Evolutionary conservation across 2,888 invertebrate species (phyloP), one percentile per base, ranked within the genome.

Genomic region (Leistus spinibarbis): DNA sequence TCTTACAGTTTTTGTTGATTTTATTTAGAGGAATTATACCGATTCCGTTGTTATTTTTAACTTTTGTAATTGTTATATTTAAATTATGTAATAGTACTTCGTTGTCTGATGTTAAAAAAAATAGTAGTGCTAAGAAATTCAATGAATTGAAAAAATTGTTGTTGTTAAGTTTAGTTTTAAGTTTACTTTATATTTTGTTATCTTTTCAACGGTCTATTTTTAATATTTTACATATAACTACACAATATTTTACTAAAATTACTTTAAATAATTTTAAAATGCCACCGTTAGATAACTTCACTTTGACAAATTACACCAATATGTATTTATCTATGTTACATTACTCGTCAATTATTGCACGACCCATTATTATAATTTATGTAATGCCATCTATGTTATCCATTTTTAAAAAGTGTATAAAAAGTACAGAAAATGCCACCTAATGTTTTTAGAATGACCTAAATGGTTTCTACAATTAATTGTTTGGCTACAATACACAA

Each of bases 181-280:
- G 81, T 13, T 57, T 80, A n/a, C 67, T 80, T 7, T 84, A 82
- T 77, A 73, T 82, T n/a, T 40, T 82, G 54, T 82, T 81, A 19
- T 83, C 84, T 9, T 80, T 82, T 68, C 84, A 83, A 78, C 80
- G 84, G 69, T 80, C 82, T 71, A 57, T 82, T 56, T 80, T 83
- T 69, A 80, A 81, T 66, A 78, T 82, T 27, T 73, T 82, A 65
- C 82, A 84, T 75, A 78, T 81, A 16, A 70, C 78, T 24, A 77
- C 78, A 0, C 78, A 81, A 65, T 76, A 78, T 66, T 78, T 77
- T 71, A 62, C 20, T n/a, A 69, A 66, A 65, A 78, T 78, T 54
- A 78, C 76, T 27, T 74, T 79, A 9, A 79, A 79, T 54, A 81
- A 78, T 75, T 83, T 83, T 75, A 82, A 81, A 80, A 79, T 83